Conservation (phyloP, 2,113 vertebrate species). For the cattle (Bos taurus) region ARS-UCD2.0 NC_037348.1:46074501-46075000, state of each 20-base stretch:
- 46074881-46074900: neutral
- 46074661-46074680: neutral
- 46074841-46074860: neutral
- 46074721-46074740: conserved; percentile 4
- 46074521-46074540: neutral
- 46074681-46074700: neutral
- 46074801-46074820: neutral
- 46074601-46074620: neutral
- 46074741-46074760: conserved; percentile 27
- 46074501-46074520: neutral
- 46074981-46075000: neutral
- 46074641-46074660: neutral
- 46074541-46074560: neutral
- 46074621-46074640: neutral
- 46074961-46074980: neutral
- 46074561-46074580: neutral
- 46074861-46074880: neutral
- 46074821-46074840: neutral
- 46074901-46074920: neutral
- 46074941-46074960: neutral
- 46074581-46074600: neutral
- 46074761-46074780: conserved; percentile 16
- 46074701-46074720: neutral
- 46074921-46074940: neutral
- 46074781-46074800: neutral